Evolutionary conservation across 2,113 vertebrate species (phyloP).

Genomic region (Ctenomys sociabilis): DNA sequence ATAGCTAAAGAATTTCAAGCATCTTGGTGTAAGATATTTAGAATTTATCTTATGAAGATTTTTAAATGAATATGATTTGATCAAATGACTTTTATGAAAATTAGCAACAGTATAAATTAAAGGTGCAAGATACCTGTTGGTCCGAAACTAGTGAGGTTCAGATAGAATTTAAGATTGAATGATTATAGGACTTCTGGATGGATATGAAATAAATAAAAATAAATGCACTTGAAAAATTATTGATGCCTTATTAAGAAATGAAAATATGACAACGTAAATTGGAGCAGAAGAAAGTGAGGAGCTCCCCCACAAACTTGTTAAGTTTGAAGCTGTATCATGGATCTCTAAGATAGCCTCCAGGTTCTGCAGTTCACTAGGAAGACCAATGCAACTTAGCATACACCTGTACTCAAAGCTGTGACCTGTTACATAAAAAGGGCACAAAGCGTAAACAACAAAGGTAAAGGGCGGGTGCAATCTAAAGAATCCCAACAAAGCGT

Average conservation of each 20-base stretch:
- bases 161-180: not conserved
- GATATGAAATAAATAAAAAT: not conserved
- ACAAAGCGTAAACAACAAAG: not conserved
- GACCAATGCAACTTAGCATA: not conserved
- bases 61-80: slow-evolving; percentile 51
- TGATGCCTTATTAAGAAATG: slow-evolving; percentile 4
- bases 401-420: not conserved
- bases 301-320: slow-evolving; percentile 18
- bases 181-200: not conserved
- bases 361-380: not conserved
- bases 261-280: not conserved
- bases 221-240: not conserved
- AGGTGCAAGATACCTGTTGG: not conserved
- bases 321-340: not conserved
- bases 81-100: slow-evolving; percentile 34
- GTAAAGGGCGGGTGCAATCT: not conserved
- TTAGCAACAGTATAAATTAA: slow-evolving; percentile 5
- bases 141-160: slow-evolving; percentile 19
- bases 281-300: not conserved
- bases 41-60: slow-evolving; percentile 27
- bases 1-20: slow-evolving; percentile 48
- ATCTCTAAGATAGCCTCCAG: not conserved
- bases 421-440: not conserved
- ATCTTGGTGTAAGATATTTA: slow-evolving; percentile 50
- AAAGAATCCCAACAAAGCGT: not conserved